Evolutionary conservation across 1,140 invertebrate species (phyloP).

Genomic region (Halictus rubicundus): DNA sequence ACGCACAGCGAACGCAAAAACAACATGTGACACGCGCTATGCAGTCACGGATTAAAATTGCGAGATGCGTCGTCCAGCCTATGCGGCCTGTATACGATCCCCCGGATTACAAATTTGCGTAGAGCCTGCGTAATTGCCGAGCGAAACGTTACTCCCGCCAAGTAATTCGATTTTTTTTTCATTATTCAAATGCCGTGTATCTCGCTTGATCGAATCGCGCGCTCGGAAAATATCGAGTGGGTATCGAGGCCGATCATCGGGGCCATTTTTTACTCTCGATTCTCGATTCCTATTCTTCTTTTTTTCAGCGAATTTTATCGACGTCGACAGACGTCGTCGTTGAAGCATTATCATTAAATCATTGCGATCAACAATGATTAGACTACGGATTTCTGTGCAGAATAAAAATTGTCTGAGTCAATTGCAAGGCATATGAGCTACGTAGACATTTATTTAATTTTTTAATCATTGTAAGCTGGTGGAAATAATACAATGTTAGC

Average conservation of each 20-base stretch:
- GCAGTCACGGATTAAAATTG: slow-evolving; percentile 22
- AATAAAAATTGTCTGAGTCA: no score
- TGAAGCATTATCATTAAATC: no score
- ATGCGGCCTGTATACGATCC: neutral
- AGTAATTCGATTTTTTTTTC: slow-evolving; percentile 43
- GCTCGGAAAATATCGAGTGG: neutral
- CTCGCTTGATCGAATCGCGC: slow-evolving; percentile 2
- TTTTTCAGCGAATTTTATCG: no score
- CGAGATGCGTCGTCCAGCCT: neutral
- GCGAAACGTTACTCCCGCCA: slow-evolving; percentile 18
- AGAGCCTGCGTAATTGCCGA: slow-evolving; percentile 24
- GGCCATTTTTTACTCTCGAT: slow-evolving; percentile 1
- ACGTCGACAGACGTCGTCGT: no score
- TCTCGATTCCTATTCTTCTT: neutral
- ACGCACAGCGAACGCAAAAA: slow-evolving; percentile 26
- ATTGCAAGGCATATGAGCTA: no score
- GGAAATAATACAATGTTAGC: no score
- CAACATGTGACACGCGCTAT: neutral
- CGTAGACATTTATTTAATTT: no score
- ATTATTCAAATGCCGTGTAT: slow-evolving; percentile 36
- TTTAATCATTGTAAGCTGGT: no score
- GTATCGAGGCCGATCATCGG: neutral
- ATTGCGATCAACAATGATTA: no score
- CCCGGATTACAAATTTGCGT: slow-evolving; percentile 1
- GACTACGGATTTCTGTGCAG: no score